phyloP scores from a whole-genome alignment of 53 echinoderm and acorn worm species.

The Actinopyga echinites region DNA sequence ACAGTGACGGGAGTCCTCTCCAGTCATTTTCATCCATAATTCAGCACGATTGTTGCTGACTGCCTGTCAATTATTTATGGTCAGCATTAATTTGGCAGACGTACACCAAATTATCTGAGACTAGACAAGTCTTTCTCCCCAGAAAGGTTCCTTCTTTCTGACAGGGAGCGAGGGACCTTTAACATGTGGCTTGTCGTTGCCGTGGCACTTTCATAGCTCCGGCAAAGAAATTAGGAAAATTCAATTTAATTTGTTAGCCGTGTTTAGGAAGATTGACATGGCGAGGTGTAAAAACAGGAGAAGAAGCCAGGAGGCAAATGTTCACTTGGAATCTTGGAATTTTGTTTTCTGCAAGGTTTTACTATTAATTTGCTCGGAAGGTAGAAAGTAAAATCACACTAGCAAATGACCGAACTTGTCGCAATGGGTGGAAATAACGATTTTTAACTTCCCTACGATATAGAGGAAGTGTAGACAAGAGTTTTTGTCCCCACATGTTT shows the following conservation, averaged over 20 bases:
- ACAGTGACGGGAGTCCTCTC: too few relatives aligned
- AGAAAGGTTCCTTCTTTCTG: neutral
- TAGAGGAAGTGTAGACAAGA: too few relatives aligned
- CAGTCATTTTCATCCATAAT: too few relatives aligned
- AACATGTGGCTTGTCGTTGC: neutral
- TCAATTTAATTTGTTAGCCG: conserved; percentile 24
- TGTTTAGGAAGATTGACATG: conserved; percentile 12
- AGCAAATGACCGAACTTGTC: too few relatives aligned
- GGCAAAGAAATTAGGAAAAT: conserved; percentile 2
- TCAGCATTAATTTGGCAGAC: neutral
- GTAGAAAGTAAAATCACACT: too few relatives aligned
- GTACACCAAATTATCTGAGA: neutral
- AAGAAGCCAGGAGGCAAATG: neutral
- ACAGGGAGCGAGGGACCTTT: neutral
- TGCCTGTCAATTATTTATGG: conserved; percentile 1
- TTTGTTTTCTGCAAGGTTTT: neutral
- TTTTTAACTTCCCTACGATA: too few relatives aligned
- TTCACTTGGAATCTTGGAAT: neutral
- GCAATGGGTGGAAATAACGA: too few relatives aligned
- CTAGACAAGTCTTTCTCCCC: neutral
- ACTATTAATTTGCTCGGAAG: too few relatives aligned
- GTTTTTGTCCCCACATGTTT: too few relatives aligned
- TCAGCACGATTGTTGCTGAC: too few relatives aligned
- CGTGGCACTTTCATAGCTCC: neutral
- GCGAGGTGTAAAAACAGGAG: conserved; percentile 9